Percentiles rank a stretch among this genome's conserved stretches.
Conservation (phyloP, 2,888 invertebrate species). For the Ophion ventricosus region DNA sequence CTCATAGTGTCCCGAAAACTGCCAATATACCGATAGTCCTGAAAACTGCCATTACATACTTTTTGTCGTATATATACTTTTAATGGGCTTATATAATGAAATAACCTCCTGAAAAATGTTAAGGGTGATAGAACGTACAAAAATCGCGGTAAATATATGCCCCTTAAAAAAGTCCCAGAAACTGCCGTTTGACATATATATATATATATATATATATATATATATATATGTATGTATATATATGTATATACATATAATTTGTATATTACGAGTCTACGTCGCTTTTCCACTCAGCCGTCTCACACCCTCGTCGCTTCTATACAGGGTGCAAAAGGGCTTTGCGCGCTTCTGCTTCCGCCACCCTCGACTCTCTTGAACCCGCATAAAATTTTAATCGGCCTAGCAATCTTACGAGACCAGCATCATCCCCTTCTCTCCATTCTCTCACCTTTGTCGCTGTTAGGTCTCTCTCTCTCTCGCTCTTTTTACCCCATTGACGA, state of each 20-base stretch:
- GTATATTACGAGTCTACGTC: conserved; percentile 27
- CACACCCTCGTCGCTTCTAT: conserved; percentile 35
- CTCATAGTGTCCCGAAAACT: too few relatives aligned
- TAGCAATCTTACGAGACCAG: conserved; percentile 61
- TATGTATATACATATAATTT: conserved; percentile 9
- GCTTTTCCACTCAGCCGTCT: conserved; percentile 46
- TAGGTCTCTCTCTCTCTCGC: conserved; percentile 24
- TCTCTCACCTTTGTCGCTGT: conserved; percentile 27
- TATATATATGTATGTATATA: not conserved
- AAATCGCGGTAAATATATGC: too few relatives aligned
- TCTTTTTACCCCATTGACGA: conserved; percentile 5
- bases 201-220: not conserved
- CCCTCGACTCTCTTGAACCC: conserved; percentile 61
- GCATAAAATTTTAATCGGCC: conserved; percentile 71
- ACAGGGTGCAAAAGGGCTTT: conserved; percentile 51
- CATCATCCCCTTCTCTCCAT: conserved; percentile 39
- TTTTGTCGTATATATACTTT: too few relatives aligned
- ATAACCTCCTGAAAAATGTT: too few relatives aligned
- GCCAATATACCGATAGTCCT: too few relatives aligned
- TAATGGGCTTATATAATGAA: too few relatives aligned
- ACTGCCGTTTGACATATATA: too few relatives aligned
- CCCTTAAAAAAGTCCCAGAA: too few relatives aligned
- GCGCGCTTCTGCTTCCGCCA: conserved; percentile 42
- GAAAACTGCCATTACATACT: too few relatives aligned
- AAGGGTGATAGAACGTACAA: too few relatives aligned